These are phyloP conservation scores for Pseudolycoriella hygida DNA, from an alignment of 2,888 invertebrate species.

Conservation along the genomic window DNA sequence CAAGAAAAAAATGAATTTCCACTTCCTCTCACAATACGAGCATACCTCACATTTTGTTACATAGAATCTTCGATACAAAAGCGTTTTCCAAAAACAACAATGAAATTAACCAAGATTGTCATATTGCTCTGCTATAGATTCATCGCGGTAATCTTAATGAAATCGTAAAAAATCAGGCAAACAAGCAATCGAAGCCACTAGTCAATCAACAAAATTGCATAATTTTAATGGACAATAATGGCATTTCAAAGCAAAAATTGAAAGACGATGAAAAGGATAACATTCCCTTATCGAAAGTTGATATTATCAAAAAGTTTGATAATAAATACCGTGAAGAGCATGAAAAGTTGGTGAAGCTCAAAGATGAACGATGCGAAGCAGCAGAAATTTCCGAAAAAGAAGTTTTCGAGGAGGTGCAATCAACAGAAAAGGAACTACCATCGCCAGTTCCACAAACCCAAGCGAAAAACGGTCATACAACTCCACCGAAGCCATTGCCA, in stretches of 20 bases:
- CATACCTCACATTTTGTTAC: too few species aligned
- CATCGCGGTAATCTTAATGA: slow-evolving; percentile 28
- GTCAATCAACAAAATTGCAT: not conserved
- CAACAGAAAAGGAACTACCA: not conserved
- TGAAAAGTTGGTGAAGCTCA: slow-evolving; percentile 13
- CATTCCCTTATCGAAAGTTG: slow-evolving; percentile 29
- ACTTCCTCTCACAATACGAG: too few species aligned
- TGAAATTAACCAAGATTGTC: not conserved
- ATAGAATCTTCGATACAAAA: too few species aligned
- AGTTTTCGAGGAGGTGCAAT: not conserved
- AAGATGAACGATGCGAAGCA: slow-evolving; percentile 5
- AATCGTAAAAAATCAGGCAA: slow-evolving; percentile 25
- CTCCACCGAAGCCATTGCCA: slow-evolving; percentile 64
- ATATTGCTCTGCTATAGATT: slow-evolving; percentile 15
- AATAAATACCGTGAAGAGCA: slow-evolving; percentile 27
- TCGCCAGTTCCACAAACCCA: not conserved
- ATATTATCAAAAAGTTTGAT: slow-evolving; percentile 45
- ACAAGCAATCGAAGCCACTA: slow-evolving; percentile 16
- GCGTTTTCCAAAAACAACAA: too few species aligned
- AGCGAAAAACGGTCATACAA: slow-evolving; percentile 25
- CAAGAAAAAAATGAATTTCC: too few species aligned
- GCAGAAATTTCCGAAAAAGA: slow-evolving; percentile 5
- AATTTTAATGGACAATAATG: not conserved
- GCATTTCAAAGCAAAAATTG: slow-evolving; percentile 3
- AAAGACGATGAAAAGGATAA: slow-evolving; percentile 9